Evolutionary conservation across 2,113 vertebrate species (phyloP), one percentile per base, ranked within the genome.

Genomic region (Phylloscopus whistleri): DNA sequence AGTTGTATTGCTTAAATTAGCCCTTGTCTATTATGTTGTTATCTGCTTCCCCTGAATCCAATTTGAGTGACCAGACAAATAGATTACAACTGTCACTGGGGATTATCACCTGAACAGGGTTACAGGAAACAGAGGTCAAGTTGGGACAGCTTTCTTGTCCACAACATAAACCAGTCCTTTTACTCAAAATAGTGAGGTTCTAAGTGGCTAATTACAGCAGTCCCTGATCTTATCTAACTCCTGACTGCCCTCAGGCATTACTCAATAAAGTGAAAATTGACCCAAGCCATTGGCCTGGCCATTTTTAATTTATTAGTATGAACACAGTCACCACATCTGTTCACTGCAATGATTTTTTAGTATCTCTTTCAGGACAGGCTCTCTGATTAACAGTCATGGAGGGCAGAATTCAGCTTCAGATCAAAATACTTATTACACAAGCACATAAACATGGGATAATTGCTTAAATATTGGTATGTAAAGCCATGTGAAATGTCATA

Each of bases 301-400:
- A 41, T 67, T 89, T 95, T 90, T 63, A 81, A 85, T 92, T 90
- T 92, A 86, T 86, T 89, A n/a, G 20, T 67, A 81, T 6, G 39
- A 59, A 67, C 63, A 86, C 6, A 43, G 55, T 70, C 86, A 55
- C 72, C 83, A 59, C 69, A 86, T 51, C 51, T 59, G 16, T 22
- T 90, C 76, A 59, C 31, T 52, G 68, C 73, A 93, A 70, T 77
- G 56, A 59, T 35, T 63, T 95, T 94, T 96, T 72, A 89, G 55
- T 75, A 35, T 70, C 30, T 94, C 28, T 43, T 94, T 86, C 48
- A 75, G 28, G 35, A 55, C 16, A 84, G 21, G 15, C 60, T 60
- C 18, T 81, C 44, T 87, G 66, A 85, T 81, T 87, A 68, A 55
- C 51, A 35, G 48, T 46, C 62, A 62, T 1, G 1, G 46, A 83